Conservation (phyloP, 2,797 vertebrate genomes). For the Pangasius krempfi region DNA sequence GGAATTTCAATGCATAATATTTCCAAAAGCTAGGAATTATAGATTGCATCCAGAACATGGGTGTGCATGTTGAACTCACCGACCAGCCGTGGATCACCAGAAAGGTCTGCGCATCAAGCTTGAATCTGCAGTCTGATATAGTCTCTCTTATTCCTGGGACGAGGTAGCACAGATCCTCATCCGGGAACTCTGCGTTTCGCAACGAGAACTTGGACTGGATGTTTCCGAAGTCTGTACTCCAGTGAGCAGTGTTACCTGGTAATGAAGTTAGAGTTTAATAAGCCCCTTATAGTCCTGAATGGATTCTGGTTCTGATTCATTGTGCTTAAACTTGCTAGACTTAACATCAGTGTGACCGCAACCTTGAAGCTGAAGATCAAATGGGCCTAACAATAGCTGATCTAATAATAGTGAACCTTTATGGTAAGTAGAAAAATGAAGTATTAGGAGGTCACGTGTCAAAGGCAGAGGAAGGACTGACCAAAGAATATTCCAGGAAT, state of each 20-base stretch:
- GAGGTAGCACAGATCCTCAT: conserved; percentile 81
- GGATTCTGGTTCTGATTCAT: not conserved
- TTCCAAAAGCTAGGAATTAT: not conserved
- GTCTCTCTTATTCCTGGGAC: conserved; percentile 77
- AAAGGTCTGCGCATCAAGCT: conserved; percentile 81
- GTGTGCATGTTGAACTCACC: conserved; percentile 67
- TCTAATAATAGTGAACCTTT: conserved; percentile 17
- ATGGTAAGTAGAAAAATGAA: conserved; percentile 9
- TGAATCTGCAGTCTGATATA: conserved; percentile 78
- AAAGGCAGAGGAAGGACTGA: not conserved
- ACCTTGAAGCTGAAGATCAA: not conserved
- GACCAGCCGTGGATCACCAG: conserved; percentile 88
- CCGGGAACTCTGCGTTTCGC: conserved; percentile 72
- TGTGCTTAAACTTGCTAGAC: not conserved
- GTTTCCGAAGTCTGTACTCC: conserved; percentile 64
- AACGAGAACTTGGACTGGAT: conserved; percentile 84
- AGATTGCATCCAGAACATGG: not conserved
- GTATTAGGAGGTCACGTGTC: not conserved
- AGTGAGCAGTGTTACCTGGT: conserved; percentile 53
- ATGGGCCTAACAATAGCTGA: not conserved
- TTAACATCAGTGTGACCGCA: not conserved
- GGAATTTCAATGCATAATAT: not conserved
- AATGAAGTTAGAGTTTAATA: not conserved
- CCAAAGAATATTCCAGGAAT: not conserved
- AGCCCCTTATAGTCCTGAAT: not conserved